phyloP scores from a whole-genome alignment of 2,113 vertebrate genomes.

The Aspidoscelis tigris region DNA sequence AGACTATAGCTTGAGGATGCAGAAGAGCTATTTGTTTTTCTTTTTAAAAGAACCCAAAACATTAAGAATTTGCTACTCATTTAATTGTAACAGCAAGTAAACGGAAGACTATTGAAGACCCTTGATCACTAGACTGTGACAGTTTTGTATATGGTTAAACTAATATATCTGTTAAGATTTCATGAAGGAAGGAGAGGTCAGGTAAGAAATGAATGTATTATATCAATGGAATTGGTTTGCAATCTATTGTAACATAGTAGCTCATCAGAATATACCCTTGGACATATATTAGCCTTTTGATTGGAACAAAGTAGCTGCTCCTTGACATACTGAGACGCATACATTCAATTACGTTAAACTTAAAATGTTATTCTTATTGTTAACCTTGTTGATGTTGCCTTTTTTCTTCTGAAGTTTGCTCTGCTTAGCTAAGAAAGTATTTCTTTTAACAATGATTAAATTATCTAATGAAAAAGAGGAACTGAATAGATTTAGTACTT shows the following conservation, averaged over 20 bases:
- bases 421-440: not conserved
- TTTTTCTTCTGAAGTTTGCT: not conserved
- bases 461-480: no score
- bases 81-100: not conserved
- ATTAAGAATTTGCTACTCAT: not conserved
- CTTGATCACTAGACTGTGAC: not conserved
- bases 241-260: constrained; percentile 16
- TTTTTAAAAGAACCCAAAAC: no score
- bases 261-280: constrained; percentile 23
- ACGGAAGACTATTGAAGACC: not conserved
- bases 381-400: constrained; percentile 7
- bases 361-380: constrained; percentile 21
- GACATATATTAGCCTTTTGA: constrained; percentile 32
- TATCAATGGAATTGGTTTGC: constrained; percentile 25
- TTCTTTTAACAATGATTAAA: constrained; percentile 13
- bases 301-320: constrained; percentile 16
- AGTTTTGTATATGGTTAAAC: not conserved
- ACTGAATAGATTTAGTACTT: no score
- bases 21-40: not conserved
- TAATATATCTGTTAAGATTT: not conserved
- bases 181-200: not conserved
- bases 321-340: constrained; percentile 25
- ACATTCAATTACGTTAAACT: constrained; percentile 26
- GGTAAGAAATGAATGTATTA: constrained; percentile 18
- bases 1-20: not conserved